These are phyloP conservation scores for Camelus dromedarius DNA, from an alignment of 2,113 vertebrate species.

Conservation along the genomic window DNA sequence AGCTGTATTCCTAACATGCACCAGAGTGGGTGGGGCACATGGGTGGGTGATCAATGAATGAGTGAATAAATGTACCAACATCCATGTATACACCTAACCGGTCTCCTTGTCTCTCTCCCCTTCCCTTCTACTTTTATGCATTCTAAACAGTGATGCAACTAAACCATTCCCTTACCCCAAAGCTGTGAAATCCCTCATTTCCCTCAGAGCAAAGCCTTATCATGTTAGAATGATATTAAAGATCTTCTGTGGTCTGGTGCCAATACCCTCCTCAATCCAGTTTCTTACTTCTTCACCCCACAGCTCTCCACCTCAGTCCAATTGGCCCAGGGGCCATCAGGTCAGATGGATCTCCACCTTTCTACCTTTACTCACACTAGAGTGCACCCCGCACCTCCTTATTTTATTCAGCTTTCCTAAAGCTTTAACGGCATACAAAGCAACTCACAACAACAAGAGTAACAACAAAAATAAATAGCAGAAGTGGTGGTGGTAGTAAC, in stretches of 20 bases:
- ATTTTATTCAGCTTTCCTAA: neutral
- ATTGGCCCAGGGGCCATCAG: neutral
- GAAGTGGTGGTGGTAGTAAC: no score
- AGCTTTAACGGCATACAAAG: neutral
- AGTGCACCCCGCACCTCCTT: neutral
- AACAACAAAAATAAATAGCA: neutral
- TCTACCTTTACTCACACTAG: neutral
- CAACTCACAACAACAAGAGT: neutral
- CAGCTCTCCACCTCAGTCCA: no score
- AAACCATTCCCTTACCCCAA: neutral
- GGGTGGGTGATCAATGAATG: neutral
- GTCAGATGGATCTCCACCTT: neutral
- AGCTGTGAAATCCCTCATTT: neutral
- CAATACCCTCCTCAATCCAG: neutral
- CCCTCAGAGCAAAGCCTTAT: neutral
- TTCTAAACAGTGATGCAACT: neutral
- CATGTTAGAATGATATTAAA: neutral
- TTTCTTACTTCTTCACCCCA: neutral
- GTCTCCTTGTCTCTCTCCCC: neutral
- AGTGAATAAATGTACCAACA: neutral
- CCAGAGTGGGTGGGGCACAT: neutral
- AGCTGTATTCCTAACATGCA: neutral
- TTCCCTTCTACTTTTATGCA: neutral
- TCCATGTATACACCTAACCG: neutral
- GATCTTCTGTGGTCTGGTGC: accelerated